A percentile compares a stretch with the other conserved stretches of the same genome.
Conservation (phyloP, 1,140 invertebrate species). For the Brachionus rotundiformis region DNA sequence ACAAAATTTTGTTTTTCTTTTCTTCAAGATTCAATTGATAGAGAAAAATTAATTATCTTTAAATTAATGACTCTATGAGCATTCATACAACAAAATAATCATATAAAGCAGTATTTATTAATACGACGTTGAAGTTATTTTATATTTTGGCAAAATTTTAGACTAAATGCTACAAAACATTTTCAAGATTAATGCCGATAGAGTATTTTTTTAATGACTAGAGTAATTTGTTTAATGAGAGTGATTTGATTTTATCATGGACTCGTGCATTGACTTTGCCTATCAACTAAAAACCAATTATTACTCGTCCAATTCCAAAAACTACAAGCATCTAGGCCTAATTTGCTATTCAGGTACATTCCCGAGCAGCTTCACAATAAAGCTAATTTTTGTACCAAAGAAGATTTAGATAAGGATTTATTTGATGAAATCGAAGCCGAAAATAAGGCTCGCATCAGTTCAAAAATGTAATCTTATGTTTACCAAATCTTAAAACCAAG, state of each 20-base stretch:
- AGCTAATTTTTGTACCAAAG: neutral
- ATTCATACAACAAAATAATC: slow-evolving; percentile 3
- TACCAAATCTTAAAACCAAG: neutral
- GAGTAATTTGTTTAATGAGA: neutral
- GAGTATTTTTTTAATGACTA: neutral
- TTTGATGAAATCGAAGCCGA: slow-evolving; percentile 11
- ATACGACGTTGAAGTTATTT: slow-evolving; percentile 8
- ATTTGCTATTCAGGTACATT: slow-evolving; percentile 33
- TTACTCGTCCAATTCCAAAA: neutral
- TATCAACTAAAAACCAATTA: neutral
- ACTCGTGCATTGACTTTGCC: neutral
- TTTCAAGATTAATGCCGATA: neutral
- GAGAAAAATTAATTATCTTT: slow-evolving; percentile 44
- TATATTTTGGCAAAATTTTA: neutral
- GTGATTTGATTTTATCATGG: neutral
- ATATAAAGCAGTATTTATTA: neutral
- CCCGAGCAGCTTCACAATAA: neutral
- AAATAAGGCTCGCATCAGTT: slow-evolving; percentile 6
- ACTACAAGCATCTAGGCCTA: neutral
- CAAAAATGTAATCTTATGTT: slow-evolving; percentile 25
- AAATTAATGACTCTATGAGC: slow-evolving; percentile 28
- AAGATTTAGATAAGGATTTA: slow-evolving; percentile 38
- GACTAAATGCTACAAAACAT: slow-evolving; percentile 18
- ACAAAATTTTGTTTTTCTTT: neutral
- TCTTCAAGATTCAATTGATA: slow-evolving; percentile 32